Conservation (phyloP, 2,888 invertebrate genomes). For the Eubasilissa splendida region DNA sequence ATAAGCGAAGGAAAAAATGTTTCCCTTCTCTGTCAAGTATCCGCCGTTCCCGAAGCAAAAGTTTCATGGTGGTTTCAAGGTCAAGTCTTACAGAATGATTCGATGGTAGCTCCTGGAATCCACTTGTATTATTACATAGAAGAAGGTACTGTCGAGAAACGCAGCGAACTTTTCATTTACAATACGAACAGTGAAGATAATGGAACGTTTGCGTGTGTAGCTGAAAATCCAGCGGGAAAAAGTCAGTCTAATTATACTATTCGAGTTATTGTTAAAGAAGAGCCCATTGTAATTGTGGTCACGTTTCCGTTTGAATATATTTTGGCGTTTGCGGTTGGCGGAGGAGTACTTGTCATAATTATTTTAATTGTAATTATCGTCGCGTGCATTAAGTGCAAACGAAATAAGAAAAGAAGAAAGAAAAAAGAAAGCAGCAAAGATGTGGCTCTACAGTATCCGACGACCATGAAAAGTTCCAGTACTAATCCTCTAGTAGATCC, state of each 20-base stretch:
- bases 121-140: slow-evolving; percentile 81
- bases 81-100: slow-evolving; percentile 84
- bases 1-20: slow-evolving; percentile 87
- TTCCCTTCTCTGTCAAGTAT: slow-evolving; percentile 85
- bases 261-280: slow-evolving; percentile 81
- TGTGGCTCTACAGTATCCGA: slow-evolving; percentile 73
- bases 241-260: slow-evolving; percentile 87
- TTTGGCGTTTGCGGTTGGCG: slow-evolving; percentile 79
- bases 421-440: slow-evolving; percentile 76
- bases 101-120: slow-evolving; percentile 77
- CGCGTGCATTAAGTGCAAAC: slow-evolving; percentile 74
- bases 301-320: slow-evolving; percentile 81
- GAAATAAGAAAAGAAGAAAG: slow-evolving; percentile 69
- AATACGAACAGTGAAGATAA: slow-evolving; percentile 86
- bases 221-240: slow-evolving; percentile 88
- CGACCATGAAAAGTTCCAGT: slow-evolving; percentile 68
- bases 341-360: slow-evolving; percentile 77
- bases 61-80: slow-evolving; percentile 90
- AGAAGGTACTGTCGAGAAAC: slow-evolving; percentile 82
- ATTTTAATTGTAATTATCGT: slow-evolving; percentile 79
- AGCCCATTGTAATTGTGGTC: slow-evolving; percentile 78
- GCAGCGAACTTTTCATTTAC: slow-evolving; percentile 84
- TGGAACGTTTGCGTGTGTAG: slow-evolving; percentile 88
- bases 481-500: slow-evolving; percentile 66
- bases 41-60: slow-evolving; percentile 86